Evolutionary conservation across 2,888 invertebrate genomes (phyloP), one percentile per base, ranked within the genome.

Genomic region (Polyommatus iphigenia): DNA sequence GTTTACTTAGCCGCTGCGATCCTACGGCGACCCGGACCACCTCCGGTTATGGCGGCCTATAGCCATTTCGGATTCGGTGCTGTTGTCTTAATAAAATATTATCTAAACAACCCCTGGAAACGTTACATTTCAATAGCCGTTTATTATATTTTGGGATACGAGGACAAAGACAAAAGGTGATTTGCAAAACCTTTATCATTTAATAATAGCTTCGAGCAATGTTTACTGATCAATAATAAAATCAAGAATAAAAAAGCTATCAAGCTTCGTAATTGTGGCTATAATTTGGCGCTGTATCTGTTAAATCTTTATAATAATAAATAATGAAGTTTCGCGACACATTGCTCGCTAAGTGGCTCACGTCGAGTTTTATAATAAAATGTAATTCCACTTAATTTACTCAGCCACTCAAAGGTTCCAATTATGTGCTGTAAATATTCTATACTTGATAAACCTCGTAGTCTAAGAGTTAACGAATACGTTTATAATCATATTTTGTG

Each of bases 1-100:
- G 90, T 90, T 91, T 91, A 91, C 91, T 91, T 90, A 90, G 87
- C 87, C 87, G 84, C 87, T 77, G 80, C 76, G 77, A 57, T 72
- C 77, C 77, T 77, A 72, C 72, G 77, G 77, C 54, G 85, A 85
- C 85, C 85, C 86, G 85, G 86, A 85, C 87, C 87, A 85, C 87
- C 84, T 86, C 85, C 87, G 85, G 84, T 84, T 80, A 82, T 80
- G 80, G 80, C 78, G 79, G 78, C 79, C 77, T 79, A 80, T 67
- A 79, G 76, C 78, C 57, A 77, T 59, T 76, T 36, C 54, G 59
- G 32, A 3, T 59, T 59, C 57, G 59, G 59, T 76, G 75, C 75
- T 67, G 67, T 67, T 67, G 67, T 67, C 67, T 67, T 67, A 67
- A 67, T 67, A 67, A 54, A 67, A 67, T 67, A 67, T 67, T 67